Evolutionary conservation across 2,888 invertebrate genomes (phyloP).

Genomic region (Coremacera marginata): DNA sequence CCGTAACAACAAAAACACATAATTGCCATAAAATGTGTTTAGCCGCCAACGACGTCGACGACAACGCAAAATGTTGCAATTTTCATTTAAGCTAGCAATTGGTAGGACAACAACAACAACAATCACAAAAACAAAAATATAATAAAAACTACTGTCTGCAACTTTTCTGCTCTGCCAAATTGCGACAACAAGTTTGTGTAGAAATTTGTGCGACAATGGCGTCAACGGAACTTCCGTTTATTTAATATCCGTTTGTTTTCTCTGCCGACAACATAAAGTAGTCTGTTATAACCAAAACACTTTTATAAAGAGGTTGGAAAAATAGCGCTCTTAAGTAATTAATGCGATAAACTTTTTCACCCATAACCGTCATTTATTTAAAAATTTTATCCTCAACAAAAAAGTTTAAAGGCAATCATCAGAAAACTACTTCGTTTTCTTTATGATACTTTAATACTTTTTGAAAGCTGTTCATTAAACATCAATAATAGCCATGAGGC

Average conservation of each 20-base stretch:
- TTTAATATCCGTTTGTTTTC: background rate
- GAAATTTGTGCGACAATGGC: conserved; percentile 37
- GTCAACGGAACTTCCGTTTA: conserved; percentile 42
- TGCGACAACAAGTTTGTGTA: conserved; percentile 36
- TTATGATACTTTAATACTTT: too few species aligned
- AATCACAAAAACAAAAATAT: background rate
- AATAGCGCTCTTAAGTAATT: too few species aligned
- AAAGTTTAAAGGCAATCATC: too few species aligned
- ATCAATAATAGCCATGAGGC: too few species aligned
- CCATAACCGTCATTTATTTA: background rate
- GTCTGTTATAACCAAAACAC: too few species aligned
- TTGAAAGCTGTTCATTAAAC: too few species aligned
- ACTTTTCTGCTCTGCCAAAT: conserved; percentile 29
- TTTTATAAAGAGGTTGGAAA: too few species aligned
- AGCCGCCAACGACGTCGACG: conserved; percentile 29
- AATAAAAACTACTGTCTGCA: background rate
- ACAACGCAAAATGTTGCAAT: conserved; percentile 21
- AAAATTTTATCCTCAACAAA: too few species aligned
- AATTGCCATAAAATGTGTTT: conserved; percentile 44
- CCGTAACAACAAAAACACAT: conserved; percentile 1
- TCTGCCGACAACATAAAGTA: background rate
- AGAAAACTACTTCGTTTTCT: too few species aligned
- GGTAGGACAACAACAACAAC: conserved; percentile 11
- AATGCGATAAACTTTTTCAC: too few species aligned
- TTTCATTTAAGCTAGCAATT: conserved; percentile 19